phyloP scores from a whole-genome alignment of 2,888 invertebrate species.

The Luffia ferchaultella region DNA sequence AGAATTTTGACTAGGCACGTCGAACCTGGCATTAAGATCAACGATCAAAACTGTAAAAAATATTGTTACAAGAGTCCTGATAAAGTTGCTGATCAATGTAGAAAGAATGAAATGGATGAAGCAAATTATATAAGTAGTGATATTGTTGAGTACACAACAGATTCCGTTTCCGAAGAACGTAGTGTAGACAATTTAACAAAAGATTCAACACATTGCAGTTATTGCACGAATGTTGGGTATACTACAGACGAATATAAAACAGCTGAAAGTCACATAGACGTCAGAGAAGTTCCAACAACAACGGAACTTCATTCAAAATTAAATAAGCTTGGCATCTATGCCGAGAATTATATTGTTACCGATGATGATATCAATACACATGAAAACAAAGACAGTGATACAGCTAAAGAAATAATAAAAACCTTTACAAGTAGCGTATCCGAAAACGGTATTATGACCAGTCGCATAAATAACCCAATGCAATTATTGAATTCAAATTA shows the following conservation, averaged over 20 bases:
- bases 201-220: not conserved
- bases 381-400: not conserved
- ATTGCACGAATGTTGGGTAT: not conserved
- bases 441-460: not conserved
- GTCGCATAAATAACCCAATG: not conserved
- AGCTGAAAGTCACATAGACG: not conserved
- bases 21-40: constrained; percentile 31
- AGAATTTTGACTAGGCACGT: constrained; percentile 17
- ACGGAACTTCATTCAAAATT: not conserved
- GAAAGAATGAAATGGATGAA: not conserved
- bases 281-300: not conserved
- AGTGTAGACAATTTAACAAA: not conserved
- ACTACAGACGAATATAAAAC: no score
- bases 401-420: not conserved
- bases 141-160: not conserved
- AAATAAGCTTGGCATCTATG: not conserved
- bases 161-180: no score
- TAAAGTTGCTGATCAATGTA: not conserved
- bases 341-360: not conserved
- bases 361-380: not conserved
- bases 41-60: constrained; percentile 22
- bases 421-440: not conserved
- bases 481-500: not conserved
- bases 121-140: not conserved
- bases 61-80: constrained; percentile 10